Evolutionary conservation across 2,113 vertebrate genomes (phyloP).

Genomic region (Cercopithecus mona): DNA sequence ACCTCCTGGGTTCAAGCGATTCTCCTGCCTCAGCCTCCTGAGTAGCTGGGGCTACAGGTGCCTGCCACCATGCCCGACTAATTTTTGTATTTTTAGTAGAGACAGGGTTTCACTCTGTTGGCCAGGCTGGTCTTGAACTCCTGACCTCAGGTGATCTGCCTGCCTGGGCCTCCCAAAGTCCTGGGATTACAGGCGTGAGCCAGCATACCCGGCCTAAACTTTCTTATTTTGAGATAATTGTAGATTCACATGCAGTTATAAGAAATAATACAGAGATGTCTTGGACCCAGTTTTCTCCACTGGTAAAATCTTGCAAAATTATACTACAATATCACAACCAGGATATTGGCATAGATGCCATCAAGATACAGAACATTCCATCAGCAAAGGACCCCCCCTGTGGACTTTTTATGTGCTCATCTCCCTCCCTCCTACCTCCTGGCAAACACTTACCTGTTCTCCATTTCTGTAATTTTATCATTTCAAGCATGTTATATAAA

Average conservation of each 20-base stretch:
- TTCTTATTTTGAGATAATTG: background rate
- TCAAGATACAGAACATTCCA: background rate
- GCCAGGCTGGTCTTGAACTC: too few relatives aligned
- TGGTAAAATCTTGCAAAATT: background rate
- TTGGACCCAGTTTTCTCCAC: background rate
- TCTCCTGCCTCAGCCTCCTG: too few relatives aligned
- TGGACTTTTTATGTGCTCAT: too few relatives aligned
- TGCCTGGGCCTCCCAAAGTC: too few relatives aligned
- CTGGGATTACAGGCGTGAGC: too few relatives aligned
- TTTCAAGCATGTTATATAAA: background rate
- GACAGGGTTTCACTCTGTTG: too few relatives aligned
- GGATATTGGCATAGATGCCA: background rate
- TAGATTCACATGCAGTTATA: background rate
- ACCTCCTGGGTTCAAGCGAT: too few relatives aligned
- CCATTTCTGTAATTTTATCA: background rate
- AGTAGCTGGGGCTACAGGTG: too few relatives aligned
- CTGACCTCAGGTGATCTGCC: too few relatives aligned
- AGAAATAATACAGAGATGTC: background rate
- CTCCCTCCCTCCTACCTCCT: background rate
- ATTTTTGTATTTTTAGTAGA: too few relatives aligned
- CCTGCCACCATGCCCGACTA: too few relatives aligned
- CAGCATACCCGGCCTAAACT: background rate
- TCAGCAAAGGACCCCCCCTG: fast-evolving
- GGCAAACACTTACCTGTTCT: background rate
- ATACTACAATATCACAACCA: background rate